phyloP scores from a whole-genome alignment of 2,113 vertebrate genomes.

The Physeter macrocephalus region DNA sequence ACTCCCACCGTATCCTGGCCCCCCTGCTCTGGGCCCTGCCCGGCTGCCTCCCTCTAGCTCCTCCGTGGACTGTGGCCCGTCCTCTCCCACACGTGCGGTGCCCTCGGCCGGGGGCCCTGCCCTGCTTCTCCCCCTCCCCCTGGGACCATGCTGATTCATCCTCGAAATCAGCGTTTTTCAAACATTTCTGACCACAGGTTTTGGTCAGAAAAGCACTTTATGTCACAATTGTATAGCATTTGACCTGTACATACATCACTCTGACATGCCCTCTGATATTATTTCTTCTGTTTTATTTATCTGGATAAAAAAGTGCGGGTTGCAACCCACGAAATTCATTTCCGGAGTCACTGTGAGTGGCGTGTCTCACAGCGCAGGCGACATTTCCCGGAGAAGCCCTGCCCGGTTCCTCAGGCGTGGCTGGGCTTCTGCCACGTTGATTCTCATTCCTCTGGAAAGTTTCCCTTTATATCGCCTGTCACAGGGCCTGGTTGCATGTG shows the following conservation, averaged over 20 bases:
- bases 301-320: not conserved
- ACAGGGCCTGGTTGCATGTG: not conserved
- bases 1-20: accelerated
- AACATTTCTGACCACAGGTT: not conserved
- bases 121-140: not conserved
- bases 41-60: not conserved
- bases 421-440: accelerated
- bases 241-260: not conserved
- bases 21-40: not conserved
- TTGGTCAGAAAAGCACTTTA: not conserved
- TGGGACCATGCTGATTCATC: not conserved
- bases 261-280: not conserved
- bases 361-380: not conserved
- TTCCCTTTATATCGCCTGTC: not conserved
- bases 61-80: accelerated
- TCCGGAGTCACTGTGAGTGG: not conserved
- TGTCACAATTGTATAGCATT: not conserved
- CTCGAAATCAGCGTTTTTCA: not conserved
- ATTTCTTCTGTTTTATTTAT: not conserved
- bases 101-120: not conserved
- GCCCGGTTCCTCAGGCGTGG: not conserved
- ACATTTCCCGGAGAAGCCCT: accelerated
- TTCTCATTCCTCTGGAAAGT: not conserved
- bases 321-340: not conserved
- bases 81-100: accelerated